Percentiles rank a stretch among this genome's conserved stretches.
phyloP scores from a whole-genome alignment of 2,888 invertebrate species.

The Micropterix aruncella region DNA sequence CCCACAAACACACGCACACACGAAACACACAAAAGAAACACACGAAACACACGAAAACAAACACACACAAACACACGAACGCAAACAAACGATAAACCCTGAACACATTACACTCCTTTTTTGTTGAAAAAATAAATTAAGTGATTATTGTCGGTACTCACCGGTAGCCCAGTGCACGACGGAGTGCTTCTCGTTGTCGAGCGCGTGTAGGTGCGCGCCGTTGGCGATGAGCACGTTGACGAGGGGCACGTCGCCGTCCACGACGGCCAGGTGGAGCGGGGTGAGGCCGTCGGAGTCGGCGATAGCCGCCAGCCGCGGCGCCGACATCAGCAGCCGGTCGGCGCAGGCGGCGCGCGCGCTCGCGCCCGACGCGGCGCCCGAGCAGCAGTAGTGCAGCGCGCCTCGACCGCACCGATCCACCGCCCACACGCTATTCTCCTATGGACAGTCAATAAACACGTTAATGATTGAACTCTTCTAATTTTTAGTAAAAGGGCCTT shows the following conservation, averaged over 20 bases:
- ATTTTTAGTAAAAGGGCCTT: neutral
- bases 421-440: constrained; percentile 46
- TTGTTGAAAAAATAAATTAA: no score
- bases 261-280: constrained; percentile 88
- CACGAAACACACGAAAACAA: no score
- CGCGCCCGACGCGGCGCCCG: constrained; percentile 63
- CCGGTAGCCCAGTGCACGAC: constrained; percentile 98
- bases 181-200: constrained; percentile 90
- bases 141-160: no score
- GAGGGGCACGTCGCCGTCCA: constrained; percentile 78
- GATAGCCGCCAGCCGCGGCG: constrained; percentile 72
- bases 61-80: no score
- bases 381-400: constrained; percentile 88
- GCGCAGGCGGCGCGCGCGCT: constrained; percentile 81
- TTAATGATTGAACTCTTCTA: constrained; percentile 2
- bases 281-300: constrained; percentile 91
- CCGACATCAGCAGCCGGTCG: constrained; percentile 71
- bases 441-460: constrained; percentile 28
- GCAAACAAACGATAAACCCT: no score
- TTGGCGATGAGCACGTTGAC: constrained; percentile 77
- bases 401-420: constrained; percentile 74
- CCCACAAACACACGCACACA: no score
- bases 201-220: constrained; percentile 78
- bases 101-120: no score
- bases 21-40: no score